Evolutionary conservation across 2,888 invertebrate species (phyloP).

Genomic region (Amphipoea lucens): DNA sequence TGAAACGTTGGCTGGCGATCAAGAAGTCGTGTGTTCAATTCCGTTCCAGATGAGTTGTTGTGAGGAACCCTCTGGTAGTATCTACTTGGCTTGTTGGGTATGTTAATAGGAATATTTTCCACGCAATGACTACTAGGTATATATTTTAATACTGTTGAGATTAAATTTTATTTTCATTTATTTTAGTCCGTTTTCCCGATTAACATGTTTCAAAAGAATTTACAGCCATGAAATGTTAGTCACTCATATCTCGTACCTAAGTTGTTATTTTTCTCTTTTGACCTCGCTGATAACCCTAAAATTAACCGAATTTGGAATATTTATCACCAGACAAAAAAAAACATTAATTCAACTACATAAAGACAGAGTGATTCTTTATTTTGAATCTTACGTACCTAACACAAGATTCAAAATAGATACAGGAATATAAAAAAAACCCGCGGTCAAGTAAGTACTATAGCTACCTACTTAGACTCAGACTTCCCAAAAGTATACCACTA

Average conservation of each 20-base stretch:
- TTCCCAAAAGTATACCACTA: too few species aligned
- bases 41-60: conserved; percentile 27
- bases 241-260: too few species aligned
- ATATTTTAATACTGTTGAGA: neutral
- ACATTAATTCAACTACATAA: neutral
- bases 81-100: conserved; percentile 1
- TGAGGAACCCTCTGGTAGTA: neutral
- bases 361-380: neutral
- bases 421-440: neutral
- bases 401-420: neutral
- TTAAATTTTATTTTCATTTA: neutral
- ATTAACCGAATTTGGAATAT: neutral
- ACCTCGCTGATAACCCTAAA: neutral
- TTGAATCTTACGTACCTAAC: neutral
- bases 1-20: conserved; percentile 38
- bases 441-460: neutral
- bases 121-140: neutral
- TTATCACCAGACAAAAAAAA: neutral
- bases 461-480: neutral
- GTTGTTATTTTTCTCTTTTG: neutral
- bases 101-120: conserved; percentile 24
- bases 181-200: neutral
- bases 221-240: neutral
- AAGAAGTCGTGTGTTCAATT: conserved; percentile 39
- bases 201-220: neutral